Evolutionary conservation across 2,888 invertebrate species (phyloP).

Genomic region (Cancer borealis): DNA sequence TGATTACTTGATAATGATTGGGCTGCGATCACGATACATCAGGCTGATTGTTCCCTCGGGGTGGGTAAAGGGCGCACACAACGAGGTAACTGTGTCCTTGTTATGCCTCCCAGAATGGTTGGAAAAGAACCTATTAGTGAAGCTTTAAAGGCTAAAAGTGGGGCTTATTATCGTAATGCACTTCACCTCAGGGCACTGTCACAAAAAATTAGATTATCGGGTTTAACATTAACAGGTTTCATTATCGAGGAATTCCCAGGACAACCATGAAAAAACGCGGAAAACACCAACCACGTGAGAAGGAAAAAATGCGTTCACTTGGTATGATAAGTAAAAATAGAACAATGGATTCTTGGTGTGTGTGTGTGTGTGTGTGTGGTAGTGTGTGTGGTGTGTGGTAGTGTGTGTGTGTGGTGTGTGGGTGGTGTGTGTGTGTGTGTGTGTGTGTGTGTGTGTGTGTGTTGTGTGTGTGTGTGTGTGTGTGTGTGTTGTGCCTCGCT

Average conservation of each 20-base stretch:
- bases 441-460: conserved; percentile 55
- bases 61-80: not conserved
- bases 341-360: not conserved
- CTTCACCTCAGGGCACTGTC: not conserved
- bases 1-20: conserved; percentile 38
- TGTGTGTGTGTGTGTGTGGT: conserved; percentile 46
- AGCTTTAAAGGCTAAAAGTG: conserved; percentile 51
- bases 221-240: conserved; percentile 48
- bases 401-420: conserved; percentile 32
- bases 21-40: conserved; percentile 23
- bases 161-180: conserved; percentile 57
- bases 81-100: not conserved
- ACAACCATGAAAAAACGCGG: not conserved
- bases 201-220: conserved; percentile 50
- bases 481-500: not conserved
- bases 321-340: conserved; percentile 28
- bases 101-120: not conserved
- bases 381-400: conserved; percentile 53
- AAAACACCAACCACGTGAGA: not conserved
- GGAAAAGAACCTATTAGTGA: conserved; percentile 9
- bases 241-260: not conserved
- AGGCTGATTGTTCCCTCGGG: not conserved
- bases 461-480: conserved; percentile 39
- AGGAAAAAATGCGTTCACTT: conserved; percentile 10
- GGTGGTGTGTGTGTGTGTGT: not conserved